Conservation (phyloP, 2,797 vertebrate species). For the Spinus pinus region DNA sequence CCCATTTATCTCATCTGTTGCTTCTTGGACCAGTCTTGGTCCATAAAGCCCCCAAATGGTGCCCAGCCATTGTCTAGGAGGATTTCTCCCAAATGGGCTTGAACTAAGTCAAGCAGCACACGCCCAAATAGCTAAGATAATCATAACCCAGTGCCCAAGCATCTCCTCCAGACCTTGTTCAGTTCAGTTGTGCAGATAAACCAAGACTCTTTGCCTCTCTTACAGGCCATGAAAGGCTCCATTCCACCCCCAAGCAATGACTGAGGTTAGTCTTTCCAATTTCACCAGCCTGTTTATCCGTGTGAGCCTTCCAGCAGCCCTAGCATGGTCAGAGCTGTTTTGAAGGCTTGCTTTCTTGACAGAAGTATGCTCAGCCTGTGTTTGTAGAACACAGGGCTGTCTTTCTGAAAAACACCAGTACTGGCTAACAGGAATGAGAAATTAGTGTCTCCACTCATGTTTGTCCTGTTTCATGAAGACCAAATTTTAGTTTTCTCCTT, state of each 20-base stretch:
- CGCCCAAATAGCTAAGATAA: not conserved
- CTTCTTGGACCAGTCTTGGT: not conserved
- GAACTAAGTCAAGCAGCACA: not conserved
- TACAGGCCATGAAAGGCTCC: not conserved
- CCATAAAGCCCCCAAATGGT: not conserved
- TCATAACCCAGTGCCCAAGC: not conserved
- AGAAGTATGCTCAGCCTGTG: not conserved
- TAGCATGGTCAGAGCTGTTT: not conserved
- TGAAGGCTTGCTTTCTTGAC: not conserved
- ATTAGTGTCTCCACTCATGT: not conserved
- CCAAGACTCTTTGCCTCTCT: not conserved
- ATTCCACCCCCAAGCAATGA: not conserved
- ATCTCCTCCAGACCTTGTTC: not conserved
- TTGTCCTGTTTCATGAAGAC: not conserved
- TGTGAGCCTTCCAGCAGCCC: not conserved
- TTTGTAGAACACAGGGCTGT: not conserved
- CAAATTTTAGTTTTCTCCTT: not conserved
- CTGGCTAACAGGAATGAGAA: not conserved
- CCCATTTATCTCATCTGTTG: fast-evolving
- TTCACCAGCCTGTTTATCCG: not conserved
- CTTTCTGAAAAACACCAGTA: not conserved
- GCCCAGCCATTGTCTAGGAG: fast-evolving
- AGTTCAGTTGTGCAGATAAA: not conserved
- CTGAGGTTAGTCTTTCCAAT: not conserved
- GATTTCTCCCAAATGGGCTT: not conserved